Conservation (phyloP, 2,888 invertebrate species). For the Kuschelorhynchus macadamiae region DNA sequence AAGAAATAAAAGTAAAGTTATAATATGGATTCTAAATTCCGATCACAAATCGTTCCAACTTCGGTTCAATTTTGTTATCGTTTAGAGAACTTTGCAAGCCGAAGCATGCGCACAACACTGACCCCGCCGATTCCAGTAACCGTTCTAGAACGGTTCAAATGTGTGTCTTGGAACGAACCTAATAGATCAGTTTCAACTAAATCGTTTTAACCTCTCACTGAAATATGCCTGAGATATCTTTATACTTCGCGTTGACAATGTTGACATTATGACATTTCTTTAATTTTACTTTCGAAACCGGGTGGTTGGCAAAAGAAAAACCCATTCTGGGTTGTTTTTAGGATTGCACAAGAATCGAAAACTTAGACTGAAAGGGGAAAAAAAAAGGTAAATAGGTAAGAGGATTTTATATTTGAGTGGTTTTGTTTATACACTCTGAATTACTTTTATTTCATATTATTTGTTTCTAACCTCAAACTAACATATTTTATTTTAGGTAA, state of each 20-base stretch:
- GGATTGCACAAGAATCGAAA: constrained; percentile 1
- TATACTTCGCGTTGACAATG: constrained; percentile 30
- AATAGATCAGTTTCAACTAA: not conserved
- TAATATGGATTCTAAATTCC: too few relatives aligned
- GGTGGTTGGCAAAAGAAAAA: constrained; percentile 12
- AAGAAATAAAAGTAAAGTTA: too few relatives aligned
- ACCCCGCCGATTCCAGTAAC: too few relatives aligned
- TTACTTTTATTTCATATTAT: constrained; percentile 6
- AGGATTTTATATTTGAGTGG: not conserved
- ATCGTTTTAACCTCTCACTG: too few relatives aligned
- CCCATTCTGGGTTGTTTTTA: constrained; percentile 35
- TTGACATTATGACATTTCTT: too few relatives aligned
- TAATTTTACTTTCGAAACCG: constrained; percentile 27
- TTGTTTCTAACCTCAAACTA: constrained; percentile 38
- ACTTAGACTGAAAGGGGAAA: constrained; percentile 4
- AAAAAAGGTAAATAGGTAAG: constrained; percentile 14
- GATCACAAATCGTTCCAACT: too few relatives aligned
- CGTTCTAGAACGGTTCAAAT: too few relatives aligned
- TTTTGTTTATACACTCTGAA: not conserved
- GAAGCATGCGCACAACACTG: too few relatives aligned
- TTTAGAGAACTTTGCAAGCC: too few relatives aligned
- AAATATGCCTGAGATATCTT: not conserved
- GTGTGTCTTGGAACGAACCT: not conserved
- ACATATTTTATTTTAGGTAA: constrained; percentile 50
- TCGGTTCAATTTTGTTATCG: too few relatives aligned